Conservation (phyloP, 1,140 invertebrate species). For the Thaumatotibia leucotreta region DNA sequence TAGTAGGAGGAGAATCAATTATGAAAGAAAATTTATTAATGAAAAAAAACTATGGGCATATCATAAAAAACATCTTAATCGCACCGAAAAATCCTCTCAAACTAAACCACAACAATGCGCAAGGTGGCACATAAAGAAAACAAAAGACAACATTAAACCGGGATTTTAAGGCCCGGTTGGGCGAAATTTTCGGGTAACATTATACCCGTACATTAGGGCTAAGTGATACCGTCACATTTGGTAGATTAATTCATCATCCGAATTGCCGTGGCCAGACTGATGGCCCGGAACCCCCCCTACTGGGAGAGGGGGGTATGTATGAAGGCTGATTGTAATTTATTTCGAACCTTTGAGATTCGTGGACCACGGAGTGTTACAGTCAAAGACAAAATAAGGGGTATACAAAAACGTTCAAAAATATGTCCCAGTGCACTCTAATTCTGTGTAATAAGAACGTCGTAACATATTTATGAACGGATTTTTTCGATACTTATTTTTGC, state of each 20-base stretch:
- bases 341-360: neutral
- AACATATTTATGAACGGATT: no score
- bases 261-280: constrained; percentile 75
- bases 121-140: constrained; percentile 20
- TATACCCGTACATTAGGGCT: constrained; percentile 75
- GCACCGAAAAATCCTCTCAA: neutral
- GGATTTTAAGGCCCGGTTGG: constrained; percentile 29
- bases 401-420: no score
- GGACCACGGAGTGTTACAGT: neutral
- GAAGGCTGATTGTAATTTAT: constrained; percentile 12
- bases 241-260: constrained; percentile 75
- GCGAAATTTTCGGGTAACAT: constrained; percentile 67
- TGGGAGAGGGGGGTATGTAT: constrained; percentile 10
- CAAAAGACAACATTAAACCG: constrained; percentile 38
- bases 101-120: neutral
- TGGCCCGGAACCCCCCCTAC: constrained; percentile 57
- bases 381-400: no score
- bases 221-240: constrained; percentile 76
- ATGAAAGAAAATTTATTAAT: no score
- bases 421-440: no score
- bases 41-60: no score
- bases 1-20: no score
- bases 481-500: no score
- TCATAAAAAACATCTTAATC: neutral
- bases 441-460: no score